Evolutionary conservation across 2,797 vertebrate species (phyloP).

Genomic region (Epinephelus malabaricus): DNA sequence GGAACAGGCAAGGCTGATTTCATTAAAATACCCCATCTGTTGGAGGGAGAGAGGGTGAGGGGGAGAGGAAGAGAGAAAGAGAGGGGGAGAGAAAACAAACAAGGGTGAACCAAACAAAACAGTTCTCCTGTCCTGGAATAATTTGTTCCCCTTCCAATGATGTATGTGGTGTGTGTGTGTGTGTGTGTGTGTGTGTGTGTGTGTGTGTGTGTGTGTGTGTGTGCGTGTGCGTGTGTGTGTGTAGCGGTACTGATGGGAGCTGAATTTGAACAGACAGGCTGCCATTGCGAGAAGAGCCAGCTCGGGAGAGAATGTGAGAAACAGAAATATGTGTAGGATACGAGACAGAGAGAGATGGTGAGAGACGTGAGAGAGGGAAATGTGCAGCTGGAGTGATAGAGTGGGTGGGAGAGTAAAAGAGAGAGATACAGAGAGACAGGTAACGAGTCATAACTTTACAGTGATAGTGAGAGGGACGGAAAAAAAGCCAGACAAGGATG

Average conservation of each 20-base stretch:
- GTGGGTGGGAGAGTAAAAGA: neutral
- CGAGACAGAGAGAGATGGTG: neutral
- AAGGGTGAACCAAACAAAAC: constrained; percentile 79
- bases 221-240: constrained; percentile 36
- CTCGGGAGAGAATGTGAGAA: constrained; percentile 23
- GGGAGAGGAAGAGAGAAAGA: constrained; percentile 24
- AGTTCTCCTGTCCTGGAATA: constrained; percentile 74
- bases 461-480: neutral
- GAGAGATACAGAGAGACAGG: neutral
- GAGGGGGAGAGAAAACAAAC: constrained; percentile 47
- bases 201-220: constrained; percentile 35
- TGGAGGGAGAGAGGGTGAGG: constrained; percentile 50
- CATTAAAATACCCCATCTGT: constrained; percentile 83
- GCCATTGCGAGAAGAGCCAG: constrained; percentile 42
- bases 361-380: constrained; percentile 16
- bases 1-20: constrained; percentile 83
- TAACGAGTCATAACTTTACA: constrained; percentile 4
- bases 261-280: constrained; percentile 67
- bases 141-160: constrained; percentile 70
- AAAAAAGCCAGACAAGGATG: neutral
- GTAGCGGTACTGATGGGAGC: constrained; percentile 65
- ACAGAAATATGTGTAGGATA: constrained; percentile 50
- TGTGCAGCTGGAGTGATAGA: constrained; percentile 2
- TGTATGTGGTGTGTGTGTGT: constrained; percentile 34
- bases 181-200: constrained; percentile 31